These are phyloP conservation scores for Momotus momota DNA, from an alignment of 2,797 vertebrate genomes.

Conservation along the genomic window DNA sequence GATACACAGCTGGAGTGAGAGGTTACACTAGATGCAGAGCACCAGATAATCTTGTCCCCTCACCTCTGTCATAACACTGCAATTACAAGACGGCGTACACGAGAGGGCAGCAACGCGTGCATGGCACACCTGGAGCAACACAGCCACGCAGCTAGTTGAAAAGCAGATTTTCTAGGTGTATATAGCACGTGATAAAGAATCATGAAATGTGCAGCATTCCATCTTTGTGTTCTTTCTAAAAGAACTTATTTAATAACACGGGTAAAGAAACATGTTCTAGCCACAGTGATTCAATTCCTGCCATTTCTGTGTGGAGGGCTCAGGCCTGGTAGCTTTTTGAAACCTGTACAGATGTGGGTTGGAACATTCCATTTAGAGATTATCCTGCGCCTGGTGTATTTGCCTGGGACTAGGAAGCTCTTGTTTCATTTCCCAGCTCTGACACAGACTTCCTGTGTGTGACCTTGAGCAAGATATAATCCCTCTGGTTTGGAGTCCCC, in stretches of 20 bases:
- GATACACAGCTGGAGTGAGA: background rate
- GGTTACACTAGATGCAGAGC: background rate
- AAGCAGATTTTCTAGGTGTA: background rate
- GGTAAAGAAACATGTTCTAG: accelerated
- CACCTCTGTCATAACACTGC: background rate
- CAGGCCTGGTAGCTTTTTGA: background rate
- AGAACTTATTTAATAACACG: background rate
- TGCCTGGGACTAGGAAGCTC: background rate
- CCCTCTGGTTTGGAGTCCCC: constrained; percentile 3
- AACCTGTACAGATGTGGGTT: background rate
- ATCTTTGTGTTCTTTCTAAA: background rate
- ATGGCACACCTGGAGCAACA: background rate
- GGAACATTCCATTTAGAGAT: background rate
- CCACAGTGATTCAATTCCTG: background rate
- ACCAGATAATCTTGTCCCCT: background rate
- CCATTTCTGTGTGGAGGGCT: background rate
- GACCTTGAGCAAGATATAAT: constrained; percentile 47
- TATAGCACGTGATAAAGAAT: background rate
- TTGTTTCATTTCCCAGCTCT: constrained; percentile 7
- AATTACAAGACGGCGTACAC: constrained; percentile 37
- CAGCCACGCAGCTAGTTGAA: accelerated
- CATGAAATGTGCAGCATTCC: accelerated
- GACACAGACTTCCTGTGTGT: background rate
- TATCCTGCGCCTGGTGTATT: background rate
- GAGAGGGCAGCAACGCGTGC: constrained; percentile 73